Evolutionary conservation across 2,888 invertebrate genomes (phyloP).

Genomic region (Ommatoiulus sabulosus): DNA sequence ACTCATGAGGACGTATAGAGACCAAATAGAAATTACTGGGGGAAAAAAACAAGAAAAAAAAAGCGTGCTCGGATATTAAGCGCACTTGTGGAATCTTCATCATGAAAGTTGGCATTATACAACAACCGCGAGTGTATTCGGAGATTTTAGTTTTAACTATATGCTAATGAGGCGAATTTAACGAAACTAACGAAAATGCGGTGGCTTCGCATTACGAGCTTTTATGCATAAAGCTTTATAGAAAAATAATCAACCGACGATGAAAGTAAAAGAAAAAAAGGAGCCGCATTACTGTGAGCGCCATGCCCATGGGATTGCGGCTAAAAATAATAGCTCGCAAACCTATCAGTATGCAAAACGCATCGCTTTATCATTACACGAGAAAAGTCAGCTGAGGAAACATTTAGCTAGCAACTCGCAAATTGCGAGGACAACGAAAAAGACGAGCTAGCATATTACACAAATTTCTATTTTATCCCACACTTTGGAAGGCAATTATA

Average conservation of each 20-base stretch:
- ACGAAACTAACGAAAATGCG: not conserved
- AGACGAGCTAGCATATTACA: not conserved
- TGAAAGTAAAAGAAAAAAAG: not conserved
- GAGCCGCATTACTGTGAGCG: not conserved
- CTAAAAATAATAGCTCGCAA: not conserved
- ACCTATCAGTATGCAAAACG: not conserved
- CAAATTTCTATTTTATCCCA: not conserved
- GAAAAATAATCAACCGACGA: not conserved
- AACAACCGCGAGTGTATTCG: not conserved
- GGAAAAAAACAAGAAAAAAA: not conserved
- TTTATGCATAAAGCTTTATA: not conserved
- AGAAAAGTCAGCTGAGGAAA: not conserved
- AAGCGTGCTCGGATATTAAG: not conserved
- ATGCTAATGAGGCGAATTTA: not conserved
- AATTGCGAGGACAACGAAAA: not conserved
- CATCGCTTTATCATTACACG: not conserved
- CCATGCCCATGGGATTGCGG: not conserved
- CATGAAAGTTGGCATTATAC: not conserved
- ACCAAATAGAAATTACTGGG: not conserved
- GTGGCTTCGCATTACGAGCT: not conserved
- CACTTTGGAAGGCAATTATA: not conserved
- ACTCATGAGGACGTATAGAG: not conserved
- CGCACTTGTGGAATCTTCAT: not conserved
- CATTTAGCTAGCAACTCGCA: not conserved
- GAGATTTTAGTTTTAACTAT: not conserved